Conservation (phyloP, 2,888 invertebrate genomes). For the Tolmerus cingulatus region DNA sequence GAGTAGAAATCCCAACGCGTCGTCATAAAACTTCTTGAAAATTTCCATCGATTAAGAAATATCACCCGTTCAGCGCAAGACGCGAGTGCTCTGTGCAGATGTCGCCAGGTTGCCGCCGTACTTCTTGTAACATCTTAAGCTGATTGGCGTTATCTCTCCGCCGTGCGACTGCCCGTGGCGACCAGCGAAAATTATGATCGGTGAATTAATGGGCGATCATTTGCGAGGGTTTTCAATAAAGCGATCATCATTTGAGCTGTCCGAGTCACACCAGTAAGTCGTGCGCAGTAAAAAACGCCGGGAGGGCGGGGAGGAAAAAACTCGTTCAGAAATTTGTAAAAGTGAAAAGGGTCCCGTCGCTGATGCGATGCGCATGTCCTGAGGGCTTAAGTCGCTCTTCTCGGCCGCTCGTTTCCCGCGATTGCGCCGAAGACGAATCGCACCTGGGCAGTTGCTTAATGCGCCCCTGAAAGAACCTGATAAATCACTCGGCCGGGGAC, state of each 20-base stretch:
- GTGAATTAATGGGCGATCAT: conserved; percentile 20
- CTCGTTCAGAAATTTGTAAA: background rate
- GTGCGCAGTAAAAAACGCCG: background rate
- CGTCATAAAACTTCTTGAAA: conserved; percentile 16
- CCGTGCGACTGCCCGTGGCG: background rate
- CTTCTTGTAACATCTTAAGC: background rate
- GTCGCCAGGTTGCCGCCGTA: background rate
- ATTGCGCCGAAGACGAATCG: background rate
- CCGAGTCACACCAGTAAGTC: background rate
- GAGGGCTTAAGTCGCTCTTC: background rate
- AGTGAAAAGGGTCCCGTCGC: conserved; percentile 11
- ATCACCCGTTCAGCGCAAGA: background rate
- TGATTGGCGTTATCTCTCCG: background rate
- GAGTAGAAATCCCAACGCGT: background rate
- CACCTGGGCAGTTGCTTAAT: background rate
- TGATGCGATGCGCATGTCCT: conserved; percentile 1
- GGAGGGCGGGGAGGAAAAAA: background rate
- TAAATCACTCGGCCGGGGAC: conserved; percentile 11
- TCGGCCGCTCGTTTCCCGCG: background rate
- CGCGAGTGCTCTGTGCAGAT: background rate
- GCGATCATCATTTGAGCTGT: conserved; percentile 18
- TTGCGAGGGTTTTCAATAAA: conserved; percentile 26
- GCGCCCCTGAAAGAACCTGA: conserved; percentile 6
- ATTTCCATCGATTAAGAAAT: conserved; percentile 40
- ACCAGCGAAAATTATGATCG: conserved; percentile 19